Evolutionary conservation across 2,797 vertebrate genomes (phyloP).

Genomic region (Myotis findleyi): DNA sequence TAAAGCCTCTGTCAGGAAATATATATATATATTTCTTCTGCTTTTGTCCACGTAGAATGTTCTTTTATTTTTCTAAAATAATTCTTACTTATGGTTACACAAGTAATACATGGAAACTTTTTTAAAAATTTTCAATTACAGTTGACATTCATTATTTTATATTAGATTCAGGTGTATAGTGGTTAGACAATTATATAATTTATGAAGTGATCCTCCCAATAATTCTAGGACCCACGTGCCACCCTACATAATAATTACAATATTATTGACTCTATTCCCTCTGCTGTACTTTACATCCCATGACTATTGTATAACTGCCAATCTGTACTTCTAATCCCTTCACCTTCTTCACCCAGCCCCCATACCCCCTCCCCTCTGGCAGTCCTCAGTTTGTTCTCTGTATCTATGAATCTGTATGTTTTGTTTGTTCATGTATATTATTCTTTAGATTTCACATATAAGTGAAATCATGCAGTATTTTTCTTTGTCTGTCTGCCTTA

Average conservation of each 20-base stretch:
- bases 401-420: background rate
- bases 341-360: background rate
- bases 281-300: background rate
- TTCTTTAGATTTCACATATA: background rate
- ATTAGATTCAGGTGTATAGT: background rate
- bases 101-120: slow-evolving; percentile 19
- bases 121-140: background rate
- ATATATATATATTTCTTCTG: background rate
- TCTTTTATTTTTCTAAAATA: slow-evolving; percentile 51
- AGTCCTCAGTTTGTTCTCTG: background rate
- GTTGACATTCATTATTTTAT: background rate
- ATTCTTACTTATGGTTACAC: slow-evolving; percentile 29
- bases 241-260: background rate
- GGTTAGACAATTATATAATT: background rate
- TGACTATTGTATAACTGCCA: background rate
- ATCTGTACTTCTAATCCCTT: background rate
- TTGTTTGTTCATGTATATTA: background rate
- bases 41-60: slow-evolving; percentile 8
- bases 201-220: background rate
- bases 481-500: background rate
- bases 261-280: background rate
- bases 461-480: background rate
- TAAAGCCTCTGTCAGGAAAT: background rate
- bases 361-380: background rate
- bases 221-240: background rate